Conservation (phyloP, 2,113 vertebrate species). For the Chinchilla lanigera region DNA sequence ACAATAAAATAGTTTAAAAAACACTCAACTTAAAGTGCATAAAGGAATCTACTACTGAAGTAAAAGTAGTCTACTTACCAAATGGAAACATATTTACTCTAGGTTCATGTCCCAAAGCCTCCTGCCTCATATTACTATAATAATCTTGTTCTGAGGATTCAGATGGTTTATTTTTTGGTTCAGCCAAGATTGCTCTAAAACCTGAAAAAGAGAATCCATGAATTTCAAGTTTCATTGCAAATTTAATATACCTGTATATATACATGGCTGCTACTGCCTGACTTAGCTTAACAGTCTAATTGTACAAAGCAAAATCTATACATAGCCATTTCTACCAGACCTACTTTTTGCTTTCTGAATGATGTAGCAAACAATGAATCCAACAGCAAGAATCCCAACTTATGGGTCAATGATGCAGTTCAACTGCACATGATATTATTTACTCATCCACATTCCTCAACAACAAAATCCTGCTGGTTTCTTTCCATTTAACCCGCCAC, state of each 20-base stretch:
- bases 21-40: background rate
- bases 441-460: background rate
- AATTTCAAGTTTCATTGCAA: conserved; percentile 28
- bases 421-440: background rate
- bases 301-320: background rate
- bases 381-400: background rate
- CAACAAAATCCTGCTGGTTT: background rate
- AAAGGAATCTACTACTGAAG: conserved; percentile 6
- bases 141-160: conserved; percentile 89
- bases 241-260: conserved; percentile 26
- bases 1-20: background rate
- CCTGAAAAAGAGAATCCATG: conserved; percentile 86
- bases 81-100: conserved; percentile 87
- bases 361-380: background rate
- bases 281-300: conserved; percentile 32
- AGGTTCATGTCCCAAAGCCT: conserved; percentile 85
- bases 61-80: conserved; percentile 83
- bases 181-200: conserved; percentile 96
- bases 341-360: background rate
- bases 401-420: background rate
- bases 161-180: conserved; percentile 92
- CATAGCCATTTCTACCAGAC: background rate
- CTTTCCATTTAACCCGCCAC: background rate
- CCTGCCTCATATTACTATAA: conserved; percentile 84
- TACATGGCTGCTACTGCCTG: background rate